phyloP scores from a whole-genome alignment of 2,113 vertebrate species.

The Datnioides undecimradiatus region DNA sequence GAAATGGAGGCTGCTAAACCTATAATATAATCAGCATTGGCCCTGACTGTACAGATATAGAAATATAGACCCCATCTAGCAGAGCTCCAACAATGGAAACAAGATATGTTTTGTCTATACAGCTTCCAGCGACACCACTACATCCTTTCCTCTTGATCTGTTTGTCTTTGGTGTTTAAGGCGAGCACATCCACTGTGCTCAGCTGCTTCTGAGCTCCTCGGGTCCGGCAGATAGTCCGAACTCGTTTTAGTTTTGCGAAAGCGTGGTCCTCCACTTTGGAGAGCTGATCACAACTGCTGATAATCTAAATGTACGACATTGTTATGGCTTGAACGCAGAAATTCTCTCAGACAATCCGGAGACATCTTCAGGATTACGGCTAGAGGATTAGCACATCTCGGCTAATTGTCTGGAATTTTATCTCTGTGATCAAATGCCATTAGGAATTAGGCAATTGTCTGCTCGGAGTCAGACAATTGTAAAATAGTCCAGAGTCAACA shows the following conservation, averaged over 20 bases:
- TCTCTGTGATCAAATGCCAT: slow-evolving; percentile 54
- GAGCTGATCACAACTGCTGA: background rate
- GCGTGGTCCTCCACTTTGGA: background rate
- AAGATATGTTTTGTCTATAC: slow-evolving; percentile 19
- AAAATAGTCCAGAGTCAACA: slow-evolving; percentile 15
- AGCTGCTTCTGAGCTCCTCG: background rate
- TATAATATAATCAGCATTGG: too few relatives aligned
- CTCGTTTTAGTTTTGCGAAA: background rate
- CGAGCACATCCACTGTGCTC: too few relatives aligned
- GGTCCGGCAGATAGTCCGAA: background rate
- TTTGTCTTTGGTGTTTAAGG: background rate
- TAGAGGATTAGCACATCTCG: slow-evolving; percentile 48
- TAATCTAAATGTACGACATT: slow-evolving; percentile 22
- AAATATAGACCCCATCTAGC: too few relatives aligned
- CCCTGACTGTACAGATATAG: too few relatives aligned
- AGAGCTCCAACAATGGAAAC: too few relatives aligned
- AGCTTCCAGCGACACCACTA: background rate
- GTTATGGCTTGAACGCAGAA: slow-evolving; percentile 56
- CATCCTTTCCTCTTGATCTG: background rate
- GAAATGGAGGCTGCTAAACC: too few relatives aligned
- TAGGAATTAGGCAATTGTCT: background rate
- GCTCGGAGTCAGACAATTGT: slow-evolving; percentile 20
- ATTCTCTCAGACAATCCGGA: slow-evolving; percentile 61
- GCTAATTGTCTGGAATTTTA: slow-evolving; percentile 64
- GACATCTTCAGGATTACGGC: slow-evolving; percentile 57